Conservation (phyloP, 2,888 invertebrate genomes). For the Heteromyza rotundicornis region DNA sequence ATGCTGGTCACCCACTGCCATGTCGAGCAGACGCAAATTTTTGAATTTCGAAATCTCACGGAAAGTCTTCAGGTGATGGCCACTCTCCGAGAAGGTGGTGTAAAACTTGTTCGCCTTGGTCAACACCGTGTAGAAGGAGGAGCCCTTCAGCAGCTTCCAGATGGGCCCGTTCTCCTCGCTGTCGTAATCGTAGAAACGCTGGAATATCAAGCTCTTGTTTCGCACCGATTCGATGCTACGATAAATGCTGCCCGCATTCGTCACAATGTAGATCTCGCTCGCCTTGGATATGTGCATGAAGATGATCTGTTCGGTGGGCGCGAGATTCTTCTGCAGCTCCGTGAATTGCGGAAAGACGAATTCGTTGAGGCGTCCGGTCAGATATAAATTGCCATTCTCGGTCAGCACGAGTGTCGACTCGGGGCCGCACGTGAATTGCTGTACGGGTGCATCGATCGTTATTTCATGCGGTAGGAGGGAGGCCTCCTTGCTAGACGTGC, state of each 20-base stretch:
- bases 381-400: conserved; percentile 51
- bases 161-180: conserved; percentile 61
- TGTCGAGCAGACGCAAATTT: conserved; percentile 56
- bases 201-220: conserved; percentile 58
- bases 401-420: conserved; percentile 59
- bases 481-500: conserved; percentile 37
- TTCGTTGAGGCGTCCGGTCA: conserved; percentile 58
- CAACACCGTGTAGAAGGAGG: conserved; percentile 57
- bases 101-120: conserved; percentile 60
- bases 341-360: conserved; percentile 57
- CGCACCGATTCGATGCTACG: conserved; percentile 57
- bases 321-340: conserved; percentile 57
- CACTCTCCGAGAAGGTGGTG: conserved; percentile 62
- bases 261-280: conserved; percentile 60
- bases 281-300: conserved; percentile 59
- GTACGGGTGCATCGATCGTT: conserved; percentile 48
- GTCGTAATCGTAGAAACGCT: conserved; percentile 60
- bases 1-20: conserved; percentile 58
- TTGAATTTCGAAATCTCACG: conserved; percentile 62
- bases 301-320: conserved; percentile 53
- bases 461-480: conserved; percentile 51
- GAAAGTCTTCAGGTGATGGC: conserved; percentile 61
- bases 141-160: conserved; percentile 57
- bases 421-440: conserved; percentile 57
- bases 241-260: conserved; percentile 57